phyloP scores from a whole-genome alignment of 2,113 vertebrate genomes.

The Pelvicachromis taeniatus region DNA sequence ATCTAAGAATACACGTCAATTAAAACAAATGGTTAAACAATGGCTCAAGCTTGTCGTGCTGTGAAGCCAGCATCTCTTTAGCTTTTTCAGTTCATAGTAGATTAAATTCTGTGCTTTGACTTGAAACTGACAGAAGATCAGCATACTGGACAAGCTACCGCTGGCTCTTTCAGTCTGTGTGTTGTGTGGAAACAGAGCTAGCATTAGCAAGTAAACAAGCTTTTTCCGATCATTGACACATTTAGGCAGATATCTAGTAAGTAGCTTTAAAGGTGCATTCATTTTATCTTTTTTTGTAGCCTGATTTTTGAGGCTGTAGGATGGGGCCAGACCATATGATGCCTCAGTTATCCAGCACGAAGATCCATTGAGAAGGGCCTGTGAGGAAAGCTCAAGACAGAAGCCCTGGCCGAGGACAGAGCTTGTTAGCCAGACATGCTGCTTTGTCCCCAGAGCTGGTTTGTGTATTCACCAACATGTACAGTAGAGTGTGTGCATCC shows the following conservation, averaged over 20 bases:
- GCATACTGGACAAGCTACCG: background rate
- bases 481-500: background rate
- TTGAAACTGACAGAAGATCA: background rate
- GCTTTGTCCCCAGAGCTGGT: background rate
- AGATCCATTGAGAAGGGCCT: conserved; percentile 1
- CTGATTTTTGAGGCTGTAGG: background rate
- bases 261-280: background rate
- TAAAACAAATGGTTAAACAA: background rate
- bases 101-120: background rate
- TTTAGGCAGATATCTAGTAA: background rate
- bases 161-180: background rate
- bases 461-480: background rate
- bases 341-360: background rate
- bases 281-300: background rate
- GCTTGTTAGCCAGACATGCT: background rate
- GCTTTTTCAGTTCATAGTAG: background rate
- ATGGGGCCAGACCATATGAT: background rate
- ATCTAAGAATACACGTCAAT: background rate
- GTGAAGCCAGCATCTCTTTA: background rate
- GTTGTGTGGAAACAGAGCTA: background rate
- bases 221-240: background rate
- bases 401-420: background rate
- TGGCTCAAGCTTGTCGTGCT: background rate
- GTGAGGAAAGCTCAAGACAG: background rate
- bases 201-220: background rate